phyloP scores from a whole-genome alignment of 2,888 invertebrate genomes.

The Heliconius erato region DNA sequence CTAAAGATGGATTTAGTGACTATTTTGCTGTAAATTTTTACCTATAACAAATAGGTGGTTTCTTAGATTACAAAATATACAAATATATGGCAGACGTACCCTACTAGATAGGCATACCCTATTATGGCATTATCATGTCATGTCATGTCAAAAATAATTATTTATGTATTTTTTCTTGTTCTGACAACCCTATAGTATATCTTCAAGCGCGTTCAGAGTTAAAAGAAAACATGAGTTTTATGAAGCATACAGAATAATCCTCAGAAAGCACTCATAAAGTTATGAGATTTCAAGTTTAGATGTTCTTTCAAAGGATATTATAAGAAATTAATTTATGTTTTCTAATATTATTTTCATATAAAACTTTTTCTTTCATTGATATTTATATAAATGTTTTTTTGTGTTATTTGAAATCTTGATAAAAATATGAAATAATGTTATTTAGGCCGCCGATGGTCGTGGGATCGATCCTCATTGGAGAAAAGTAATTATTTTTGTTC shows the following conservation, averaged over 20 bases:
- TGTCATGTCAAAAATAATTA: too few relatives aligned
- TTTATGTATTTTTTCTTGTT: background rate
- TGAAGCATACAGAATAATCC: slow-evolving; percentile 29
- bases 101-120: too few relatives aligned
- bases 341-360: background rate
- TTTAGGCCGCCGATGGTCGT: too few relatives aligned
- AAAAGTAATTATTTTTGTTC: too few relatives aligned
- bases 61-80: background rate
- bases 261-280: slow-evolving; percentile 31
- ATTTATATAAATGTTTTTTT: background rate
- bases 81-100: background rate
- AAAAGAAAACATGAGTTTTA: slow-evolving; percentile 31
- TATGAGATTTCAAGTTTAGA: slow-evolving; percentile 25
- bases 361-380: background rate
- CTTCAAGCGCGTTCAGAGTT: background rate
- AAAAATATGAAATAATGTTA: background rate
- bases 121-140: background rate
- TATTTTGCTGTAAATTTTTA: background rate
- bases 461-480: too few relatives aligned
- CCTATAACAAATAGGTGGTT: too few relatives aligned
- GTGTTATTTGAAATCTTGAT: background rate
- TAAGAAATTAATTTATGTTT: background rate
- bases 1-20: too few relatives aligned
- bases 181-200: slow-evolving; percentile 1
- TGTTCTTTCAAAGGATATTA: slow-evolving; percentile 11